Conservation (phyloP, 2,113 vertebrate genomes). For the Rana temporaria region DNA sequence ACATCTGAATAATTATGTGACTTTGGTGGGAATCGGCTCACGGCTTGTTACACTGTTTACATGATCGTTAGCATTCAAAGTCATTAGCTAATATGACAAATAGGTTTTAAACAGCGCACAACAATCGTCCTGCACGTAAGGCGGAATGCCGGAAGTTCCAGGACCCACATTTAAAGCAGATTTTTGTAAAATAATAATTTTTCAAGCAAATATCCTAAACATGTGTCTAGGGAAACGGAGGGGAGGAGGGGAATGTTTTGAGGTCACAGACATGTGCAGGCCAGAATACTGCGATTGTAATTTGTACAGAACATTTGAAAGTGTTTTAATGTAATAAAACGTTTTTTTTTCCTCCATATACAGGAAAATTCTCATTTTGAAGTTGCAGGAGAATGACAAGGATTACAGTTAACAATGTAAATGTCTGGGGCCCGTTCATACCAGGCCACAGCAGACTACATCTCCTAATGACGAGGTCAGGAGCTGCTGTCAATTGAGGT, state of each 20-base stretch:
- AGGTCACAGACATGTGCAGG: not conserved
- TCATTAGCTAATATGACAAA: slow-evolving; percentile 52
- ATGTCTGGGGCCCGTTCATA: no score
- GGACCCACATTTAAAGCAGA: not conserved
- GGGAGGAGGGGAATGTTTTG: not conserved
- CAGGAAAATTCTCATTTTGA: not conserved
- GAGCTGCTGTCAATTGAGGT: no score
- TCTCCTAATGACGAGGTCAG: no score
- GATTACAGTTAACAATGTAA: no score
- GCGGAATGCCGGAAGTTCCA: not conserved
- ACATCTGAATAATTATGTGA: slow-evolving; percentile 40
- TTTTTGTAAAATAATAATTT: not conserved
- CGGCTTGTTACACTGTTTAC: slow-evolving; percentile 27
- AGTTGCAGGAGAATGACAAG: no score
- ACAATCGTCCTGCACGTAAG: slow-evolving; percentile 5
- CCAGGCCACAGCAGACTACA: no score
- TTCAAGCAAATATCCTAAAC: not conserved
- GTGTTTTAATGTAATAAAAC: not conserved
- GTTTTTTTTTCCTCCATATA: not conserved
- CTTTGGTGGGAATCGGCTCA: slow-evolving; percentile 5
- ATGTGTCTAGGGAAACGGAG: not conserved
- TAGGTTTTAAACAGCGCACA: slow-evolving; percentile 2
- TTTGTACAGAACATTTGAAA: not conserved
- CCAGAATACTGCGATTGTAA: not conserved
- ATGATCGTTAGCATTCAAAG: slow-evolving; percentile 26